phyloP scores from a whole-genome alignment of 2,113 vertebrate species.

The Nycticebus coucang region DNA sequence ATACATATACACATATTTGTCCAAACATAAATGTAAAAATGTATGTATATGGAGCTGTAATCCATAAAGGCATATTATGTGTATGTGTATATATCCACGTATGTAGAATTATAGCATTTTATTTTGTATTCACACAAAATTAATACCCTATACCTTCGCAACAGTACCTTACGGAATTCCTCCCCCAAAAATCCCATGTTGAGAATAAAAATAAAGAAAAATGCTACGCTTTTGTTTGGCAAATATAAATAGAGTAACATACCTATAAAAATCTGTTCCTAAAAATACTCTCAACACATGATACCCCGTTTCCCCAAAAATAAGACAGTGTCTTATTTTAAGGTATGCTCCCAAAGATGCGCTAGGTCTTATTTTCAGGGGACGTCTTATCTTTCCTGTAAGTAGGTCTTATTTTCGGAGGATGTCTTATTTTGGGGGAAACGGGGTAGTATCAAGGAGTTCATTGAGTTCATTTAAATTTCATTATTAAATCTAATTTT shows the following conservation, averaged over 20 bases:
- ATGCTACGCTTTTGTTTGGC: not conserved
- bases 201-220: not conserved
- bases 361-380: too few species aligned
- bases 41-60: not conserved
- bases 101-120: not conserved
- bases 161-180: not conserved
- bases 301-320: too few species aligned
- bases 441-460: not conserved
- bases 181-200: not conserved
- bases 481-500: not conserved
- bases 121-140: not conserved
- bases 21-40: not conserved
- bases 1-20: not conserved
- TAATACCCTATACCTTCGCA: not conserved
- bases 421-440: too few species aligned
- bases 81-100: not conserved
- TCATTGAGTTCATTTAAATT: slow-evolving; percentile 12
- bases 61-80: not conserved
- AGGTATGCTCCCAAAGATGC: too few species aligned
- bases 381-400: too few species aligned
- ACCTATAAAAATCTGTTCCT: not conserved
- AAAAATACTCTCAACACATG: not conserved
- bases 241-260: not conserved
- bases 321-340: too few species aligned
- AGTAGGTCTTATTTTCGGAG: too few species aligned